A percentile compares a stretch with the other conserved stretches of the same genome.
Evolutionary conservation across 2,888 invertebrate genomes (phyloP).

Genomic region (Hemaris fuciformis): DNA sequence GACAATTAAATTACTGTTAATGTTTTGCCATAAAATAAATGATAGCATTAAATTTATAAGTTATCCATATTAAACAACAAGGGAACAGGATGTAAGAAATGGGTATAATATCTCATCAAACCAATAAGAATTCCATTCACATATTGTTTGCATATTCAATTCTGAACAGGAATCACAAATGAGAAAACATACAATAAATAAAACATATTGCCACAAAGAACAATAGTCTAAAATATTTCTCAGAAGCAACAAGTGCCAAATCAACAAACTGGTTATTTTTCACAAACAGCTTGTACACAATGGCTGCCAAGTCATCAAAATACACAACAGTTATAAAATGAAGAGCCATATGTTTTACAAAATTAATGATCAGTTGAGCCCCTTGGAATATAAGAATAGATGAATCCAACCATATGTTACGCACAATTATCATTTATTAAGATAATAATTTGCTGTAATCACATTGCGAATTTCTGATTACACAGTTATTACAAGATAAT

Average conservation of each 20-base stretch:
- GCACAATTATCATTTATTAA: neutral
- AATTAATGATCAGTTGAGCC: neutral
- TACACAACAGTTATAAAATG: slow-evolving; percentile 15
- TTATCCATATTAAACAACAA: too few relatives aligned
- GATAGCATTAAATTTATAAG: too few relatives aligned
- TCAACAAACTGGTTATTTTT: neutral
- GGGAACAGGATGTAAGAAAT: too few relatives aligned
- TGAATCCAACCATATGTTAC: neutral
- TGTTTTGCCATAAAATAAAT: too few relatives aligned
- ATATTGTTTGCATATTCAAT: too few relatives aligned
- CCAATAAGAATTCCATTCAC: too few relatives aligned
- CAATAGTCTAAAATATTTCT: neutral
- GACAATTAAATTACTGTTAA: too few relatives aligned
- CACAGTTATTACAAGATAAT: neutral
- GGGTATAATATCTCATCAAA: too few relatives aligned
- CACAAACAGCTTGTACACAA: neutral
- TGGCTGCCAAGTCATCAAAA: neutral
- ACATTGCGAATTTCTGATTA: neutral
- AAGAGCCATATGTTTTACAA: neutral
- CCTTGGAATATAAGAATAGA: neutral
- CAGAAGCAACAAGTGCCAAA: neutral
- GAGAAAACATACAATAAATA: neutral
- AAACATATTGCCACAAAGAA: neutral
- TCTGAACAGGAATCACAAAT: neutral
- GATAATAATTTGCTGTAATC: neutral